A percentile compares a stretch with the other conserved stretches of the same genome.
Evolutionary conservation across 2,113 vertebrate species (phyloP).

Genomic region (Chloropsis hardwickii): DNA sequence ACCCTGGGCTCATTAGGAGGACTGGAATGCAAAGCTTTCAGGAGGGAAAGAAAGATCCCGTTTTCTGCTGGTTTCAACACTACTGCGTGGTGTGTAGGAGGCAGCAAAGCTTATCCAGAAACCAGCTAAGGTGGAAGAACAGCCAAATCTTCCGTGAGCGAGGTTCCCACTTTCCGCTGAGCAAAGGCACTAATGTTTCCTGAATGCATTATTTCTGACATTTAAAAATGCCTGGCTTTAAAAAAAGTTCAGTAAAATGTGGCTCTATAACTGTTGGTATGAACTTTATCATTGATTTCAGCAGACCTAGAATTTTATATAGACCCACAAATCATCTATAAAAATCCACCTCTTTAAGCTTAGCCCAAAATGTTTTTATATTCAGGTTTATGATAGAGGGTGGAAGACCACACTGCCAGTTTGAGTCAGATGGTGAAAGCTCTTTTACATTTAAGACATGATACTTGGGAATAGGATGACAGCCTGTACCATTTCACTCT

Average conservation of each 20-base stretch:
- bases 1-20: background rate
- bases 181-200: background rate
- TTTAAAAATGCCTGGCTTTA: background rate
- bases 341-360: background rate
- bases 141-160: background rate
- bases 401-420: background rate
- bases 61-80: background rate
- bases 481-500: background rate
- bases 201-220: background rate
- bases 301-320: background rate
- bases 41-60: background rate
- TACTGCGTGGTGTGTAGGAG: background rate
- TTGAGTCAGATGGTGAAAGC: background rate
- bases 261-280: background rate
- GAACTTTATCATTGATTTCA: background rate
- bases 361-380: background rate
- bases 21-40: background rate
- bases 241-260: background rate
- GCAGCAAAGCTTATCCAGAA: background rate
- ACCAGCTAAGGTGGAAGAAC: background rate
- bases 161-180: background rate
- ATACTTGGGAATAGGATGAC: slow-evolving; percentile 52
- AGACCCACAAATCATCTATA: background rate
- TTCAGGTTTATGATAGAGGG: background rate
- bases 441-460: slow-evolving; percentile 19